These are phyloP conservation scores for Conopomorpha cramerella DNA, from an alignment of 1,140 invertebrate genomes.

Conservation along the genomic window DNA sequence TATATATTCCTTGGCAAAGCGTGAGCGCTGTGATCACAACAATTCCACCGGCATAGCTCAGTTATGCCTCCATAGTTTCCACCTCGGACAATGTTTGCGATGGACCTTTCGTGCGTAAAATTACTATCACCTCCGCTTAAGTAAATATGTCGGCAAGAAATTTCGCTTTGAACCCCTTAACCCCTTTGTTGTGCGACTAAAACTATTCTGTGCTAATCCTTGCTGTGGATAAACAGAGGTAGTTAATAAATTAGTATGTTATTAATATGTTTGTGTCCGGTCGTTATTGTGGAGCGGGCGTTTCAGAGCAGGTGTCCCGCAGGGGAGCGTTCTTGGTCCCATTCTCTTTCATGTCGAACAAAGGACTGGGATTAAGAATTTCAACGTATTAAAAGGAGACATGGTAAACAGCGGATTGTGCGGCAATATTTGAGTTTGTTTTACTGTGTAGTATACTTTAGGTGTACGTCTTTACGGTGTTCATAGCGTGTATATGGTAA, in stretches of 20 bases:
- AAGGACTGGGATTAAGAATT: constrained; percentile 34
- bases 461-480: no score
- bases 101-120: constrained; percentile 45
- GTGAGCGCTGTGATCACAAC: no score
- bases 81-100: constrained; percentile 35
- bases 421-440: no score
- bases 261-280: constrained; percentile 52
- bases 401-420: no score
- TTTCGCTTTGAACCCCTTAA: constrained; percentile 57
- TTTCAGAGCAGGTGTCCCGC: constrained; percentile 47
- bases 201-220: constrained; percentile 58
- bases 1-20: no score
- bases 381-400: constrained; percentile 22
- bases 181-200: constrained; percentile 57
- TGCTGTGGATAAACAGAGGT: constrained; percentile 47
- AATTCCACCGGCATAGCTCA: no score
- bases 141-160: constrained; percentile 60
- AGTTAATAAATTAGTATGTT: constrained; percentile 58
- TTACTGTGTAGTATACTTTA: no score
- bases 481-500: no score
- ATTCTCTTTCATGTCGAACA: constrained; percentile 39
- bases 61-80: constrained; percentile 19
- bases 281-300: constrained; percentile 12
- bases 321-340: constrained; percentile 17
- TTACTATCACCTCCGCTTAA: constrained; percentile 55